Base-by-base conservation (phyloP, 2,888 invertebrate genomes). In the Nesidiocoris tenuis region DNA sequence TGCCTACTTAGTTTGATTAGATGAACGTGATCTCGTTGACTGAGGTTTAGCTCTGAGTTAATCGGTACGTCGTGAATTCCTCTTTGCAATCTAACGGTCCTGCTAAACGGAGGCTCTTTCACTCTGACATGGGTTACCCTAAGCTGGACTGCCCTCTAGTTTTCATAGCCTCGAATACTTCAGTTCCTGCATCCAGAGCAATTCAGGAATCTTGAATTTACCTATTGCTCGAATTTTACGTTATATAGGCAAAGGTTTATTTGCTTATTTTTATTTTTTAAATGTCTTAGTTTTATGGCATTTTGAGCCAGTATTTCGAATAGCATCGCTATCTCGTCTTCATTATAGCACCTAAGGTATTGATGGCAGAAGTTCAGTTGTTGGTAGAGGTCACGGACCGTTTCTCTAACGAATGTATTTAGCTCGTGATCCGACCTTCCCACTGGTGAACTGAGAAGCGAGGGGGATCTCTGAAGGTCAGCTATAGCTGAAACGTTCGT, bases 361-460 rank as follows among this genome's bases (percentile, higher is more conserved):
- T 39, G 39, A 39, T 39, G 39, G 5, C 39, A 39, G 39, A 12
- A 39, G 39, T 39, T 39, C 39, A 39, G 39, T 39, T 39, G 39
- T 39, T 39, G 12, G 39, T 39, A 39, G 39, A 39, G 39, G 39
- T 39, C 39, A 39, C 39, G 39, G 39, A 39, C 39, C 3, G 39
- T 39, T 39, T 39, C 39, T 39, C 39, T 39, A 39, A 39, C 39
- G 39, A 39, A 39, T 24, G 25, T 65, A 65, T 39, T 65, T 39
- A 39, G 39, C 39, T 39, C 65, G 65, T 65, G 65, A 65, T 65
- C 65, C 39, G 25, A 0, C 65, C 65, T 39, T 65, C 65, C 39
- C 65, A 65, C 21, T 65, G 12, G 39, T n/a, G 39, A 39, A 12
- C 39, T 39, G 12, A 7, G 39, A 39, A 7, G 39, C 39, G 39